Evolutionary conservation across 2,888 invertebrate genomes (phyloP).

Genomic region (Idaea straminata): DNA sequence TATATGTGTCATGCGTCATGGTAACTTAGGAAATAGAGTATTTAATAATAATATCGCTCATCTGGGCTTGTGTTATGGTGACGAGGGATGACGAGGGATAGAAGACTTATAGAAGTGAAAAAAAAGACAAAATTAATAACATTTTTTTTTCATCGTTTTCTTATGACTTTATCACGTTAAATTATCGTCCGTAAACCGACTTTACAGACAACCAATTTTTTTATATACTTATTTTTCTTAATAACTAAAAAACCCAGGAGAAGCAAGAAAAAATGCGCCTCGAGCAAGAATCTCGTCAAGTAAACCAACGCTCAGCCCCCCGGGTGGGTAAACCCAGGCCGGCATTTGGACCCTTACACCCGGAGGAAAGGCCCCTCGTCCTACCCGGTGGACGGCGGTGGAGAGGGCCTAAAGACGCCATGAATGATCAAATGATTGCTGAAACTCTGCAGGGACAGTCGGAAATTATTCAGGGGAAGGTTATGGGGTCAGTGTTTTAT

Average conservation of each 20-base stretch:
- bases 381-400: conserved; percentile 89
- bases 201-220: no score
- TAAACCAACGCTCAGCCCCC: conserved; percentile 74
- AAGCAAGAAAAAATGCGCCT: conserved; percentile 64
- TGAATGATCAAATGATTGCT: conserved; percentile 93
- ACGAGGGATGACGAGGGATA: no score
- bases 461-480: conserved; percentile 90
- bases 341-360: conserved; percentile 80
- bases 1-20: no score
- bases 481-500: conserved; percentile 84
- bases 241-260: conserved; percentile 35
- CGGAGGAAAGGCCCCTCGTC: conserved; percentile 85
- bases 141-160: no score
- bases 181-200: no score
- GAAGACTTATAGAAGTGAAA: no score
- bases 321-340: conserved; percentile 59
- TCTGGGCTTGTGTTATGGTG: no score
- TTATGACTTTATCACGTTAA: no score
- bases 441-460: conserved; percentile 92
- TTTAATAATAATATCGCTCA: no score
- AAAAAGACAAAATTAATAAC: no score
- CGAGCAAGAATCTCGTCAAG: conserved; percentile 66
- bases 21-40: no score
- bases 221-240: no score
- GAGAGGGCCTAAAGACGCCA: conserved; percentile 91